Conservation (phyloP, 2,113 vertebrate genomes). For the Ammospiza nelsoni region DNA sequence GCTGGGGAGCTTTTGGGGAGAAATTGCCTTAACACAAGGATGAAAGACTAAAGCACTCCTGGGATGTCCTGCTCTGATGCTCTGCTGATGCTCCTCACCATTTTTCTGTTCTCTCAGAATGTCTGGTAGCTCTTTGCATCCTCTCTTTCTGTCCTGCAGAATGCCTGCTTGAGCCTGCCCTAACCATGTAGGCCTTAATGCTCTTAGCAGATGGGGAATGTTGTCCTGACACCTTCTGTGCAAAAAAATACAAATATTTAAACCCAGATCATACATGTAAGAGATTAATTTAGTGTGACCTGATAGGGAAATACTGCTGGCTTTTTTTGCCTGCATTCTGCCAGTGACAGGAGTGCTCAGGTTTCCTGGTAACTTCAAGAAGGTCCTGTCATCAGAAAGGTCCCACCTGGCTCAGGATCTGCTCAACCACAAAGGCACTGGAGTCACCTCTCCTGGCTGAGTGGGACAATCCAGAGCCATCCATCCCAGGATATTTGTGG, state of each 20-base stretch:
- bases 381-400: neutral
- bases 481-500: neutral
- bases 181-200: neutral
- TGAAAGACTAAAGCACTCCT: neutral
- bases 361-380: neutral
- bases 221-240: neutral
- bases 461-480: too few relatives aligned
- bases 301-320: neutral
- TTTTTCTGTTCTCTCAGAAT: neutral
- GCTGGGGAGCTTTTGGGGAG: neutral
- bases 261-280: neutral
- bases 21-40: neutral
- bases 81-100: neutral
- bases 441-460: neutral
- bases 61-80: neutral
- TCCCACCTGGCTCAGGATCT: neutral
- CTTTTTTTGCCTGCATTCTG: neutral
- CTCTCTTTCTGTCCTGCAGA: neutral
- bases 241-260: neutral
- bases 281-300: rapidly evolving
- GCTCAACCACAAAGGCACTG: neutral
- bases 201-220: neutral
- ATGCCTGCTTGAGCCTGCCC: neutral
- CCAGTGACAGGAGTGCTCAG: neutral
- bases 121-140: neutral